Evolutionary conservation across 2,888 invertebrate species (phyloP).

Genomic region (Andrena chrysosceles): DNA sequence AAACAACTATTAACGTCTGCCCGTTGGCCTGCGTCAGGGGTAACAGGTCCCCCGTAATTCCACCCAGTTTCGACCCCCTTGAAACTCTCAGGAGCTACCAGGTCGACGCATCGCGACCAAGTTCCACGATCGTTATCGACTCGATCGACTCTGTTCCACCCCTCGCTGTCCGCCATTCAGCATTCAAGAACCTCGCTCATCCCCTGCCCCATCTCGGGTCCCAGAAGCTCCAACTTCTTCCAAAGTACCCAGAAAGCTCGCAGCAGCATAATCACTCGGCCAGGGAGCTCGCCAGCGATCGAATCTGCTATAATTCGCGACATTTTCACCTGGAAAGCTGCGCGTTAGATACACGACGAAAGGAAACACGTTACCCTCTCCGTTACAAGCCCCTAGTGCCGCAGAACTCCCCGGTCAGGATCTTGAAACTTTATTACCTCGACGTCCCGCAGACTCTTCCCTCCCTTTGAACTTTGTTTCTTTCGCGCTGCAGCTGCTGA

Average conservation of each 20-base stretch:
- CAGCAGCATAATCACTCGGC: constrained; percentile 17
- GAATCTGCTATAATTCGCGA: constrained; percentile 45
- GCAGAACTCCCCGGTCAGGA: background rate
- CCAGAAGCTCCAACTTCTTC: constrained; percentile 19
- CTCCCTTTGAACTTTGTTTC: background rate
- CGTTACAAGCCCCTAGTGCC: background rate
- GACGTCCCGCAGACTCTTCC: background rate
- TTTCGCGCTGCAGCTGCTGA: background rate
- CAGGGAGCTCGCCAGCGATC: constrained; percentile 51
- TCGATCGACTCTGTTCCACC: background rate
- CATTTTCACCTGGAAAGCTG: constrained; percentile 19
- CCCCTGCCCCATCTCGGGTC: too few species aligned
- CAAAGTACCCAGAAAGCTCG: background rate
- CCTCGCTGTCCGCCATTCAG: background rate
- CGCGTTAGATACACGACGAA: background rate
- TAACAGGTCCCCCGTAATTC: background rate
- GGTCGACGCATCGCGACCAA: background rate
- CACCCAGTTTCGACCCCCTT: background rate
- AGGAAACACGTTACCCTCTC: background rate
- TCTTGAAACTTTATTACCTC: background rate
- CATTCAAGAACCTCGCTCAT: background rate
- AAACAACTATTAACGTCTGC: constrained; percentile 76
- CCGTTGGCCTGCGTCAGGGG: constrained; percentile 44
- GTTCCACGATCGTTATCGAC: constrained; percentile 18
- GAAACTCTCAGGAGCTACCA: background rate